These are phyloP conservation scores for Drosophila falleni DNA, from an alignment of 2,888 invertebrate genomes.

Conservation along the genomic window DNA sequence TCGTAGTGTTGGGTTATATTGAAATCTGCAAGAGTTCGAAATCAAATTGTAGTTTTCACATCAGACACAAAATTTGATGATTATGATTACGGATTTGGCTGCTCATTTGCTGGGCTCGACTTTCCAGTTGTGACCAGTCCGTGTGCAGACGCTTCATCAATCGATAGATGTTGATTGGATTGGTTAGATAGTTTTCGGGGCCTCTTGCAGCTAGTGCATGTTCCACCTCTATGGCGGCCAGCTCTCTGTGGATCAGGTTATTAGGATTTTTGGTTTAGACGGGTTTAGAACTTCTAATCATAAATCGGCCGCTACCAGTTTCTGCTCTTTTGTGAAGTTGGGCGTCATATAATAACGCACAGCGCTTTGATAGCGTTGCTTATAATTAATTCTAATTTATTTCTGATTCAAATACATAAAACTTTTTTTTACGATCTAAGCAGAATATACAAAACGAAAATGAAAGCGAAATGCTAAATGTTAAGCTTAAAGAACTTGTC, in stretches of 20 bases:
- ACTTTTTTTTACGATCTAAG: constrained; percentile 53
- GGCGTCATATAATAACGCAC: constrained; percentile 50
- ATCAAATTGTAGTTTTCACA: constrained; percentile 5
- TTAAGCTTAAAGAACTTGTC: constrained; percentile 32
- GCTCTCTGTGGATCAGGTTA: constrained; percentile 79
- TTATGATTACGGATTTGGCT: constrained; percentile 85
- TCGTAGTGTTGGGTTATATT: constrained; percentile 88
- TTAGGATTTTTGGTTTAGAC: constrained; percentile 41
- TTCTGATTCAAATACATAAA: constrained; percentile 59
- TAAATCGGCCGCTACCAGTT: constrained; percentile 64
- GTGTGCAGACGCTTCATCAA: constrained; percentile 96
- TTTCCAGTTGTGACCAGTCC: constrained; percentile 93
- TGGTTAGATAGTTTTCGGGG: constrained; percentile 92
- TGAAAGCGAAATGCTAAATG: constrained; percentile 69
- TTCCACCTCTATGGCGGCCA: constrained; percentile 89
- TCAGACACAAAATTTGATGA: background rate
- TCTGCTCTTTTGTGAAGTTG: constrained; percentile 49
- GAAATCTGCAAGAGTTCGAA: constrained; percentile 86
- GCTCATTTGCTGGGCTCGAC: constrained; percentile 89
- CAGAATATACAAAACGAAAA: constrained; percentile 25
- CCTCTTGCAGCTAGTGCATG: constrained; percentile 91
- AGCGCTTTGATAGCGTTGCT: constrained; percentile 14
- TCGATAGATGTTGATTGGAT: constrained; percentile 97
- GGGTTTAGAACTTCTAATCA: constrained; percentile 47
- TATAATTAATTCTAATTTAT: constrained; percentile 81